Evolutionary conservation across 2,888 invertebrate species (phyloP).

Genomic region (Andrena camellia): DNA sequence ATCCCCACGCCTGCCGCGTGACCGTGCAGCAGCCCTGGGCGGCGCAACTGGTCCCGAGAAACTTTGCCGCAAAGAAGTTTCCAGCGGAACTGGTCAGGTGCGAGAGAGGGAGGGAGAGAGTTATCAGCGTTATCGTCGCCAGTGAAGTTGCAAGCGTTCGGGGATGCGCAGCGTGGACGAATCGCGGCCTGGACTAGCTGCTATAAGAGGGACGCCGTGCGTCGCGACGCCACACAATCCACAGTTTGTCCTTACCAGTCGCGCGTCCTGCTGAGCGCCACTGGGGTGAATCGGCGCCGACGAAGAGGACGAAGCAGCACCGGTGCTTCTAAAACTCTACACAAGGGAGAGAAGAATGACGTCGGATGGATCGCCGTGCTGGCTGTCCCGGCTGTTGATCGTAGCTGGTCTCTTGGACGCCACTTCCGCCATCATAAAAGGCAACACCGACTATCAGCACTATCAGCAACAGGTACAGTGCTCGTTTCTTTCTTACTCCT

Average conservation of each 20-base stretch:
- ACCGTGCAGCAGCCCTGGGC: too few species aligned
- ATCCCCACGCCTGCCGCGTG: not conserved
- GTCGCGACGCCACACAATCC: conserved; percentile 77
- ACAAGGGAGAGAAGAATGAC: not conserved
- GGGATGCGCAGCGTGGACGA: conserved; percentile 74
- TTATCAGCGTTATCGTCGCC: conserved; percentile 58
- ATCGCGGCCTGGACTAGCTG: conserved; percentile 68
- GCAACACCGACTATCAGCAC: conserved; percentile 52
- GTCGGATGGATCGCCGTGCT: not conserved
- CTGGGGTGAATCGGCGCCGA: not conserved
- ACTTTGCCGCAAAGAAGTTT: not conserved
- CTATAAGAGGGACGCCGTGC: conserved; percentile 78
- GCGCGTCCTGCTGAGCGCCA: conserved; percentile 17
- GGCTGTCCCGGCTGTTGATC: conserved; percentile 16
- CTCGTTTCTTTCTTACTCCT: not conserved
- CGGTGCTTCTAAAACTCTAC: not conserved
- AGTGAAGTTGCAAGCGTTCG: conserved; percentile 48
- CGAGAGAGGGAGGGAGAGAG: not conserved
- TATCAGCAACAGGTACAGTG: conserved; percentile 75
- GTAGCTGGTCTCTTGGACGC: conserved; percentile 21
- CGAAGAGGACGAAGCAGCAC: conserved; percentile 1
- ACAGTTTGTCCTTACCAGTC: conserved; percentile 64
- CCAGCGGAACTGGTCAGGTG: not conserved
- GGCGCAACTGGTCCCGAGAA: not conserved
- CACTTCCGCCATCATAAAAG: conserved; percentile 42